phyloP scores from a whole-genome alignment of 2,797 vertebrate genomes.

The Malacoctenus gilli region DNA sequence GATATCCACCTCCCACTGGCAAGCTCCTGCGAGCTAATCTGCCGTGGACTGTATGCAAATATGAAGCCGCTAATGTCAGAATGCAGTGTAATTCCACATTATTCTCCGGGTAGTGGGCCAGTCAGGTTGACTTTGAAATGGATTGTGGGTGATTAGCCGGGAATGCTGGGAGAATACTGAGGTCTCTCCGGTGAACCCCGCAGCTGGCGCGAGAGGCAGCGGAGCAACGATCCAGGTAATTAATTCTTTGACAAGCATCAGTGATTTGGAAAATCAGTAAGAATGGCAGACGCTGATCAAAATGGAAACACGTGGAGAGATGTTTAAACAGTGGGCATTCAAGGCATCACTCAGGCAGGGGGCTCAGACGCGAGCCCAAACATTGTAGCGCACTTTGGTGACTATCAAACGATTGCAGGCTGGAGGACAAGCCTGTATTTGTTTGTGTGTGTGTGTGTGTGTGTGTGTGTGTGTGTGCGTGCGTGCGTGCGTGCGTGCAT shows the following conservation, averaged over 20 bases:
- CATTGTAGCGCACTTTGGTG: constrained; percentile 55
- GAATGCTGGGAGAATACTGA: constrained; percentile 78
- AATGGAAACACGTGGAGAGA: constrained; percentile 80
- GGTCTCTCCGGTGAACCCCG: constrained; percentile 71
- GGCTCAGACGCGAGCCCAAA: constrained; percentile 55
- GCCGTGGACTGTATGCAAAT: constrained; percentile 80
- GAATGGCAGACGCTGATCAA: constrained; percentile 83
- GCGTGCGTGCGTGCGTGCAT: no score
- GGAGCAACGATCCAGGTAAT: constrained; percentile 85
- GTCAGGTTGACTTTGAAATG: constrained; percentile 86
- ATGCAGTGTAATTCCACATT: constrained; percentile 79
- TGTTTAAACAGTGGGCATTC: constrained; percentile 79
- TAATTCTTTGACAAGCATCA: constrained; percentile 86
- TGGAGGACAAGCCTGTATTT: constrained; percentile 26
- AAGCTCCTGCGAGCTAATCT: constrained; percentile 71
- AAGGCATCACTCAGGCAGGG: constrained; percentile 68
- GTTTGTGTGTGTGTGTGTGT: constrained; percentile 29
- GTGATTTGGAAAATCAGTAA: constrained; percentile 87
- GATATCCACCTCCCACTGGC: constrained; percentile 71
- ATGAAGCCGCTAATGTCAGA: constrained; percentile 78
- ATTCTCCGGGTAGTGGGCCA: constrained; percentile 77
- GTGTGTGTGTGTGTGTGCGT: no score
- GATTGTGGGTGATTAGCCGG: constrained; percentile 83
- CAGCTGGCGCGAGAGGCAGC: constrained; percentile 78
- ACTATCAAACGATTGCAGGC: constrained; percentile 58